These are phyloP conservation scores for Columba livia DNA, from an alignment of 2,113 vertebrate genomes.

Conservation along the genomic window DNA sequence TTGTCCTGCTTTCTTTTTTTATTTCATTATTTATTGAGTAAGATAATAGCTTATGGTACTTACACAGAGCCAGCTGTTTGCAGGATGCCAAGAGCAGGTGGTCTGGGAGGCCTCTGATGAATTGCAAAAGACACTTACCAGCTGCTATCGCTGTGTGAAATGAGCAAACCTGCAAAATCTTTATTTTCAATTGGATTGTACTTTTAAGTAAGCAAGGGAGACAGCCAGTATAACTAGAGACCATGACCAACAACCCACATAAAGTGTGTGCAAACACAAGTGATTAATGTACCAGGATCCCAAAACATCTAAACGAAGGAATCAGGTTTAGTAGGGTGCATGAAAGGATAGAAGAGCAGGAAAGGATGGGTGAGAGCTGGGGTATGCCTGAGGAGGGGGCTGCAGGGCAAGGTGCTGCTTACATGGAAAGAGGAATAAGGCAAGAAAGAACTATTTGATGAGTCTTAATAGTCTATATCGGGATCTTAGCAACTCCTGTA, in stretches of 20 bases:
- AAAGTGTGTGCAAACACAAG: slow-evolving; percentile 78
- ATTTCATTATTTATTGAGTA: slow-evolving; percentile 82
- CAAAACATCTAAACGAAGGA: slow-evolving; percentile 66
- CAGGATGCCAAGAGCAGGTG: slow-evolving; percentile 82
- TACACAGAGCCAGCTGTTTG: slow-evolving; percentile 80
- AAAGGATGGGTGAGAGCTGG: not conserved
- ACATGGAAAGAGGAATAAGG: not conserved
- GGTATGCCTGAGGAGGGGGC: not conserved
- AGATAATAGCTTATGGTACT: slow-evolving; percentile 81
- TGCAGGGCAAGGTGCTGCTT: not conserved
- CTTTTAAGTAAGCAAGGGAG: slow-evolving; percentile 82
- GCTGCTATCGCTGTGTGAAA: slow-evolving; percentile 82
- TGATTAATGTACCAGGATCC: slow-evolving; percentile 78
- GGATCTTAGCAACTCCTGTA: slow-evolving; percentile 38
- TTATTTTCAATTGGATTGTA: slow-evolving; percentile 83
- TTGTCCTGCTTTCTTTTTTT: slow-evolving; percentile 66
- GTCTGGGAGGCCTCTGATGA: slow-evolving; percentile 82
- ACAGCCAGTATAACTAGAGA: slow-evolving; percentile 78
- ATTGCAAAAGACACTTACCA: slow-evolving; percentile 85
- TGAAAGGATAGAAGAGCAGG: slow-evolving; percentile 1
- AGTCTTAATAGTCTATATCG: slow-evolving; percentile 42
- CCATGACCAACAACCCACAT: slow-evolving; percentile 80
- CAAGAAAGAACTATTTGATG: slow-evolving; percentile 52
- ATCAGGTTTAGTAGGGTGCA: slow-evolving; percentile 55
- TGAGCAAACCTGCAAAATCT: slow-evolving; percentile 85